Evolutionary conservation across 37 sponge, comb jelly and placozoan genomes (phyloP), one percentile per base, ranked within the genome.

Genomic region (Crambe crambe): DNA sequence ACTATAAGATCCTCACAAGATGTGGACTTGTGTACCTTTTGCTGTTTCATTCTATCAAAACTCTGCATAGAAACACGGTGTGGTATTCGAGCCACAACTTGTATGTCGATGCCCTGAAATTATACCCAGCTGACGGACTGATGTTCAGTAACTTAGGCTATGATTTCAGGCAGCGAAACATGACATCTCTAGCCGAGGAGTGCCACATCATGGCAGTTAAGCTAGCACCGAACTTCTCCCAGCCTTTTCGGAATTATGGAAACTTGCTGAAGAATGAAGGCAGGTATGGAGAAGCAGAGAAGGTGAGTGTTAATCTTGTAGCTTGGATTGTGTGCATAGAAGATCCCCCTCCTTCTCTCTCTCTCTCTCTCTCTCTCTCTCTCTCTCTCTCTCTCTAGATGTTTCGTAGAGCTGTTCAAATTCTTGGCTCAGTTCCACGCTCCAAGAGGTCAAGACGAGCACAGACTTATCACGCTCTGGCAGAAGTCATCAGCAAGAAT

Each of bases 111-210:
- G 90, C 89, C 17, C 68, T 95, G 3, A 74, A 70, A 25, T 67
- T 89, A 1, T 86, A 95, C 75, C 78, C 85, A 18, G 34, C 63
- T 39, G 88, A 92, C 77, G 96, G 86, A 4, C 83, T 93, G 44
- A 75, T 89, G 37, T 87, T 86, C 88, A 95, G 74, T 78, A 95
- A 89, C 80, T 76, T 95, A n/a, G 96, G 90, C 1, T 87, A 89
- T 56, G 88, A 73, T 44, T 87, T 83, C 6, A 90, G 87, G 70
- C 3, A 75, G 12, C 39, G 18, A 23, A 56, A 51, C 30, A 67
- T 83, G 36, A 69, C 51, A 25, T 5, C 35, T 27, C 31, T 74
- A 42, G 93, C 96, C 35, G 96, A 95, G 56, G 38, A 83, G 12
- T 36, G 80, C 22, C 89, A 90, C 40, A 69, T 58, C 36, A 31